Base-by-base conservation (phyloP, 2,888 invertebrate species). In the Acronicta leporina region DNA sequence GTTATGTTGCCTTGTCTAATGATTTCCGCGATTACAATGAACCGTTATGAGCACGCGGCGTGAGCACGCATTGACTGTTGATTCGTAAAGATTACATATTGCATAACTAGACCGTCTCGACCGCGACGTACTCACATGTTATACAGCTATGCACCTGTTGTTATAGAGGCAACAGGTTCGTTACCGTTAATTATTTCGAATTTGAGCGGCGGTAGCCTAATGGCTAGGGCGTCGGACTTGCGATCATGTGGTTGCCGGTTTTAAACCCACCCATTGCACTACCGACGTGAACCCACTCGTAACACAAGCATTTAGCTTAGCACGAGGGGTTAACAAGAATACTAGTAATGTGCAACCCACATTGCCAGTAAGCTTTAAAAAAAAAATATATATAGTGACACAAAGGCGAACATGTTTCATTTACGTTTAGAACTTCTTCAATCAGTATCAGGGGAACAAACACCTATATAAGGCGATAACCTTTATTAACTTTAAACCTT, bases 21-120 rank as follows among this genome's bases (percentile, higher is more conserved):
- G 83, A 86, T 87, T 90, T 89, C 87, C 89, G 87, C 84, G 87
- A 87, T 88, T 87, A 89, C 84, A 87, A 85, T 86, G 81, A 83
- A 87, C 90, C 88, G 92, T 92, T 92, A 92, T 86, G 80, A 86
- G 82, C 87, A 89, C 85, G 88, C 82, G 77, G 53, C 79, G 68
- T 75, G 79, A 75, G 81, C 86, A 85, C 82, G 86, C 88, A 87
- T 87, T 84, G 87, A 86, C 87, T 87, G 84, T 85, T 87, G 88
- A 84, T 86, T 82, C 84, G 82, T 83, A 79, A 87, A 91, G 89
- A 92, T 92, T 88, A 90, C 84, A 69, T 78, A 77, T 92, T 92
- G 87, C 91, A 87, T 89, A 92, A 94, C 89, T 84, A 84, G 84
- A 84, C 74, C 83, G 87, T 86, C 87, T 87, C 77, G 82, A 79